Conservation (phyloP, 2,797 vertebrate genomes). For the Apodemus agrarius region DNA sequence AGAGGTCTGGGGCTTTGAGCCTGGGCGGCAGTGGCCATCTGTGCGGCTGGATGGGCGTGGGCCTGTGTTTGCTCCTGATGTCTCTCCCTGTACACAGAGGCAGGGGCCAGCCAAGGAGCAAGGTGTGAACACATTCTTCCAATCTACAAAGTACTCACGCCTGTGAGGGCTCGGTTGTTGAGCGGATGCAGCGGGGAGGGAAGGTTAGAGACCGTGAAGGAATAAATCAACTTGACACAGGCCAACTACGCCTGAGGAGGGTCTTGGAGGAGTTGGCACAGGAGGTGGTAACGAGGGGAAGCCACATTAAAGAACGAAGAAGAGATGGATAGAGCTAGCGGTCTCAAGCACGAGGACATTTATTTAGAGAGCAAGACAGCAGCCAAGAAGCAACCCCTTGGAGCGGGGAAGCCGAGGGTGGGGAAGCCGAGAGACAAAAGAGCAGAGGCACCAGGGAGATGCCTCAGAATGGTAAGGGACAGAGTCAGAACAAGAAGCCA, state of each 20-base stretch:
- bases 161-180: not conserved
- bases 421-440: not conserved
- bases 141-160: not conserved
- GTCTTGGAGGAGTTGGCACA: not conserved
- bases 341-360: not conserved
- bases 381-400: not conserved
- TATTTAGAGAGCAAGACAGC: not conserved
- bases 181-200: not conserved
- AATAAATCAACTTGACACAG: not conserved
- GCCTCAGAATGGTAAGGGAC: not conserved
- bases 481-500: not conserved
- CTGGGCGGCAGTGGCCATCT: not conserved
- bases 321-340: not conserved
- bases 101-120: rapidly evolving
- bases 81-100: not conserved
- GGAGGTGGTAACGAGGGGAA: not conserved
- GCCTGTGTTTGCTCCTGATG: not conserved
- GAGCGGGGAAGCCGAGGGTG: not conserved
- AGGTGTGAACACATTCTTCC: not conserved
- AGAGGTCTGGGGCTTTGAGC: not conserved
- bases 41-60: not conserved
- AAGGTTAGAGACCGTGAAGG: not conserved
- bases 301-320: rapidly evolving
- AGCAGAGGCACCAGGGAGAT: not conserved
- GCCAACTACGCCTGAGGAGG: not conserved